A percentile compares a stretch with the other conserved stretches of the same genome.
These are phyloP conservation scores for Marronus borbonicus DNA, from an alignment of 2,888 invertebrate genomes.

Conservation along the genomic window DNA sequence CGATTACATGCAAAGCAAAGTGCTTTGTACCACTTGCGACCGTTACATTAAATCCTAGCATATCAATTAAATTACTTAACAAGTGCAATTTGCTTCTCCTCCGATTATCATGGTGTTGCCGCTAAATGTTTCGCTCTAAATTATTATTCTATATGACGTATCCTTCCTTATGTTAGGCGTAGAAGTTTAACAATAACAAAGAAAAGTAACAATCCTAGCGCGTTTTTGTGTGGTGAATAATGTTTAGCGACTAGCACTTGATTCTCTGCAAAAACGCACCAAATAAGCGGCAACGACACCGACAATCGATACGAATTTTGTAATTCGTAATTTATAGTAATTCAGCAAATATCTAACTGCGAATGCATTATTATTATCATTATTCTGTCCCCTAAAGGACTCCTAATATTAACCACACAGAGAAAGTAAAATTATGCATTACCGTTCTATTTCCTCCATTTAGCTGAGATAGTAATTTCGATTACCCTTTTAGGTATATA, in stretches of 20 bases:
- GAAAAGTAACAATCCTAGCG: background rate
- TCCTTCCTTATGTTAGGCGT: background rate
- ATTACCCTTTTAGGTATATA: conserved; percentile 55
- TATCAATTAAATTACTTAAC: conserved; percentile 29
- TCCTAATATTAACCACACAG: conserved; percentile 46
- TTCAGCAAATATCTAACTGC: conserved; percentile 16
- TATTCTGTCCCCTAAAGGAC: conserved; percentile 45
- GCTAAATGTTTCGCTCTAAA: background rate
- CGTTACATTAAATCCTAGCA: background rate
- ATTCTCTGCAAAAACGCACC: conserved; percentile 30
- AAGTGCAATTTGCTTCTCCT: conserved; percentile 20
- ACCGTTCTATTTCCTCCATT: conserved; percentile 45
- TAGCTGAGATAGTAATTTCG: conserved; percentile 53
- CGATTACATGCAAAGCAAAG: background rate
- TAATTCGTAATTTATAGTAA: conserved; percentile 42
- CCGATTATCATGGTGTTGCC: background rate
- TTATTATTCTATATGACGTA: background rate
- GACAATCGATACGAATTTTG: conserved; percentile 39
- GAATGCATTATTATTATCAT: conserved; percentile 42
- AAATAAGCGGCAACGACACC: background rate
- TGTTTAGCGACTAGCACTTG: background rate
- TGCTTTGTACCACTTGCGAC: background rate
- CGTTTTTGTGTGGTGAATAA: background rate
- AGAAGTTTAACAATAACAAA: background rate
- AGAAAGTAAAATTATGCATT: conserved; percentile 52